Evolutionary conservation across 1,140 invertebrate genomes (phyloP).

Genomic region (Aethina tumida): DNA sequence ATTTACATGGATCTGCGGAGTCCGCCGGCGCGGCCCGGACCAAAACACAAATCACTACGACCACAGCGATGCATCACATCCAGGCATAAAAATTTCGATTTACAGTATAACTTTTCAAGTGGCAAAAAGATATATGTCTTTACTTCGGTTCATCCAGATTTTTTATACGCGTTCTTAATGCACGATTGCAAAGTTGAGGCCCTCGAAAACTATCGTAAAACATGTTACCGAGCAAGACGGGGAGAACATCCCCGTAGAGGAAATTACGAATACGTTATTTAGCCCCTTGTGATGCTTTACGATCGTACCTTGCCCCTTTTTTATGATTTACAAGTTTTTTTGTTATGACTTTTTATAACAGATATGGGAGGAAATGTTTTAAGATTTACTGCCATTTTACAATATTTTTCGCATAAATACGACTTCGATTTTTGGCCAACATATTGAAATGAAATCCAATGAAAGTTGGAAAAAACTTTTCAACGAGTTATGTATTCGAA

Average conservation of each 20-base stretch:
- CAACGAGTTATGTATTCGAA: too few relatives aligned
- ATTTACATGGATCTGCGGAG: too few relatives aligned
- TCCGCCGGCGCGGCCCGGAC: constrained; percentile 7
- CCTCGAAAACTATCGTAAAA: too few relatives aligned
- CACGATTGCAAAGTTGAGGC: too few relatives aligned
- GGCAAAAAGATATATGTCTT: constrained; percentile 19
- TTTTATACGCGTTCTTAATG: constrained; percentile 11
- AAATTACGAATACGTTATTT: constrained; percentile 3
- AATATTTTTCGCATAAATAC: too few relatives aligned
- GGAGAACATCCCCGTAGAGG: neutral
- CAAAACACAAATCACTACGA: constrained; percentile 18
- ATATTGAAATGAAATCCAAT: too few relatives aligned
- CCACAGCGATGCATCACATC: constrained; percentile 17
- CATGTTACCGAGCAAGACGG: neutral
- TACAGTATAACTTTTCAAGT: constrained; percentile 22
- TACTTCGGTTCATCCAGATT: constrained; percentile 12
- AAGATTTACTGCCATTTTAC: constrained; percentile 1
- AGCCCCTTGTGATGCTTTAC: constrained; percentile 4
- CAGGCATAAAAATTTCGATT: constrained; percentile 21
- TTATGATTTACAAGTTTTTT: constrained; percentile 11
- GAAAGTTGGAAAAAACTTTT: too few relatives aligned
- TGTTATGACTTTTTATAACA: constrained; percentile 1
- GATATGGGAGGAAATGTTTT: neutral
- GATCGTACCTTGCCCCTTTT: constrained; percentile 8
- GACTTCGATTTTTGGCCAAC: too few relatives aligned